A percentile compares a stretch with the other conserved stretches of the same genome.
Conservation (phyloP, 2,888 invertebrate genomes). For the Nebria salina region DNA sequence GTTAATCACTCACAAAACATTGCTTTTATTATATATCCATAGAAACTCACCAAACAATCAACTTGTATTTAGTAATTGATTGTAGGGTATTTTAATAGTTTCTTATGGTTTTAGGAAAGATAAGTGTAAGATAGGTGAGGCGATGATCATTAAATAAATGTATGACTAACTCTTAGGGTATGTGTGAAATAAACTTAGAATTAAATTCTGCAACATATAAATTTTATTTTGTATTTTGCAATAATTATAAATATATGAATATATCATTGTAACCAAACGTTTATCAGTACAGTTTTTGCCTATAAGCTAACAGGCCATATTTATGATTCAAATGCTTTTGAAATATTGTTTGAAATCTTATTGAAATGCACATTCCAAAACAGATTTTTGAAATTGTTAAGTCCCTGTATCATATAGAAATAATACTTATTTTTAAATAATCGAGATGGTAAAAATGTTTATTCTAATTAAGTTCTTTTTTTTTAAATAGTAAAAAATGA, state of each 20-base stretch:
- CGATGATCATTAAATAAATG: neutral
- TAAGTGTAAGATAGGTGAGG: too few relatives aligned
- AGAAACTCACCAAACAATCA: too few relatives aligned
- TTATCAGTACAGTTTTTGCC: conserved; percentile 21
- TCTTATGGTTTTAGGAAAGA: too few relatives aligned
- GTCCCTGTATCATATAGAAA: neutral
- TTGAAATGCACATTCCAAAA: neutral
- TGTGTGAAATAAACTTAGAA: neutral
- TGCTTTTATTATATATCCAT: too few relatives aligned
- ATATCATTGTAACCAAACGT: conserved; percentile 21
- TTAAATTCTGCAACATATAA: conserved; percentile 29
- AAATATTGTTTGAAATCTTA: conserved; percentile 7
- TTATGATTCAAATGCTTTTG: conserved; percentile 18
- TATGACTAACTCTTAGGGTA: neutral
- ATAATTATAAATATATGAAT: conserved; percentile 33
- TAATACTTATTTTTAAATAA: neutral
- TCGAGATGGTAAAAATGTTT: neutral
- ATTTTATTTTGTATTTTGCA: conserved; percentile 30
- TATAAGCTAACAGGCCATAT: conserved; percentile 15
- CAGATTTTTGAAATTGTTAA: neutral
- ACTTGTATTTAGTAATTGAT: too few relatives aligned
- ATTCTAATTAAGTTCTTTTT: neutral
- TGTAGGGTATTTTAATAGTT: too few relatives aligned
- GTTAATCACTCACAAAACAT: too few relatives aligned
- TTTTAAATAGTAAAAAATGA: neutral